phyloP scores from a whole-genome alignment of 2,888 invertebrate species.

The Dasysyrphus tricinctus region DNA sequence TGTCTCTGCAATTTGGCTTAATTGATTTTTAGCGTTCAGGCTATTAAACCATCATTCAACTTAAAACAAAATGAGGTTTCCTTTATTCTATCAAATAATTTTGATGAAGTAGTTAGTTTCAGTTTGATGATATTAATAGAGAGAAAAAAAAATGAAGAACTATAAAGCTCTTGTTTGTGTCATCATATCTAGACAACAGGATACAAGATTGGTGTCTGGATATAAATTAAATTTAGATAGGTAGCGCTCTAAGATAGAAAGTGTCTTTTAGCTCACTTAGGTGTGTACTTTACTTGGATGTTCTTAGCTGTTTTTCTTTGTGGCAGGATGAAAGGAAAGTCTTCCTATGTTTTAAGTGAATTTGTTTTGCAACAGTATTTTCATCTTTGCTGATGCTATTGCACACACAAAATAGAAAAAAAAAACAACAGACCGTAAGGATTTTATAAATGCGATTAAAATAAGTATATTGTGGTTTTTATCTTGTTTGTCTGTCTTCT shows the following conservation, averaged over 20 bases:
- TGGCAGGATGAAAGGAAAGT: constrained; percentile 6
- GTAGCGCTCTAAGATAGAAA: constrained; percentile 33
- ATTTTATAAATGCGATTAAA: constrained; percentile 62
- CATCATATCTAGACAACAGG: constrained; percentile 14
- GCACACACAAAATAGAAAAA: not conserved
- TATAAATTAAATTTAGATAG: constrained; percentile 69
- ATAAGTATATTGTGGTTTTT: constrained; percentile 27
- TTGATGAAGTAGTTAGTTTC: constrained; percentile 52
- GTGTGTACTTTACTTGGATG: not conserved
- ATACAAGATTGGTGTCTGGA: constrained; percentile 61
- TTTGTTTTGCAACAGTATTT: constrained; percentile 35
- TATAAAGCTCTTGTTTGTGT: constrained; percentile 22
- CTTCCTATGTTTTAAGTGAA: constrained; percentile 1
- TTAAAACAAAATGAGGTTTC: constrained; percentile 21
- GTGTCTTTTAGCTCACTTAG: constrained; percentile 13
- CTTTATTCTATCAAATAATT: constrained; percentile 28
- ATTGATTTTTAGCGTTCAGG: constrained; percentile 69
- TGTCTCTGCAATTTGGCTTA: constrained; percentile 68
- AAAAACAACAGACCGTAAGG: constrained; percentile 1
- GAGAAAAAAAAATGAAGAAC: constrained; percentile 24
- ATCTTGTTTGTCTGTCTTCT: not conserved
- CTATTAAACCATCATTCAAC: constrained; percentile 58
- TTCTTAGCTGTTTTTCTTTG: constrained; percentile 43
- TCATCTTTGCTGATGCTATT: not conserved
- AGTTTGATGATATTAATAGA: constrained; percentile 34